Conservation (phyloP, 2,113 vertebrate genomes). For the Alectura lathami region DNA sequence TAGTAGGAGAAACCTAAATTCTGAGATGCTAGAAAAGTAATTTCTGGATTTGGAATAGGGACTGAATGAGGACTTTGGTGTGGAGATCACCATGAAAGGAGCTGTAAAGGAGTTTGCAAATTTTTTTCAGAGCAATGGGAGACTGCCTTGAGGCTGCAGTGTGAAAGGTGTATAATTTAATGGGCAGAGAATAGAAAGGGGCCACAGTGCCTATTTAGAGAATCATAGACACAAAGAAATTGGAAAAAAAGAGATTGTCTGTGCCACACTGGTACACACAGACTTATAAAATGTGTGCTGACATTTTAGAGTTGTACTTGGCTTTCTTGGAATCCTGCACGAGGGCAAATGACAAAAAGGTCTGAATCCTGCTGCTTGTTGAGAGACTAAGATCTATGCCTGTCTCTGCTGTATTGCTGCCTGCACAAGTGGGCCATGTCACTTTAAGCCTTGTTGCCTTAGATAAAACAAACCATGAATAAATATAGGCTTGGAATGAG, state of each 20-base stretch:
- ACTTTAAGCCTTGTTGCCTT: background rate
- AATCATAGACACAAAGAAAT: background rate
- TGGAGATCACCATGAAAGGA: background rate
- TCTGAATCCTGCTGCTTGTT: background rate
- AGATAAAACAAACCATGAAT: background rate
- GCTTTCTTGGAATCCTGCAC: slow-evolving; percentile 7
- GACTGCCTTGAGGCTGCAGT: background rate
- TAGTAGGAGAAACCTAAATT: background rate
- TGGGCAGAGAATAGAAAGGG: background rate
- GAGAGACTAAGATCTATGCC: background rate
- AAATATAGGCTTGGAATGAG: background rate
- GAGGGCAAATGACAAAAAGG: background rate
- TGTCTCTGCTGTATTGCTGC: background rate
- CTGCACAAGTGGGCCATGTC: background rate
- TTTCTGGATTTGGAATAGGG: background rate
- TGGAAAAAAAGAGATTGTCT: background rate
- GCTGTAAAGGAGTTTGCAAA: background rate
- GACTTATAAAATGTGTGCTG: background rate
- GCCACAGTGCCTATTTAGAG: background rate
- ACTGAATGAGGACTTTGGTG: background rate
- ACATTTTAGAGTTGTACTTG: background rate
- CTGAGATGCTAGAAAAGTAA: background rate
- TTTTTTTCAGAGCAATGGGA: background rate
- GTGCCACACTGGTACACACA: background rate
- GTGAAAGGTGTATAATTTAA: background rate